These are phyloP conservation scores for Anableps anableps DNA, from an alignment of 2,797 vertebrate genomes.

Conservation along the genomic window DNA sequence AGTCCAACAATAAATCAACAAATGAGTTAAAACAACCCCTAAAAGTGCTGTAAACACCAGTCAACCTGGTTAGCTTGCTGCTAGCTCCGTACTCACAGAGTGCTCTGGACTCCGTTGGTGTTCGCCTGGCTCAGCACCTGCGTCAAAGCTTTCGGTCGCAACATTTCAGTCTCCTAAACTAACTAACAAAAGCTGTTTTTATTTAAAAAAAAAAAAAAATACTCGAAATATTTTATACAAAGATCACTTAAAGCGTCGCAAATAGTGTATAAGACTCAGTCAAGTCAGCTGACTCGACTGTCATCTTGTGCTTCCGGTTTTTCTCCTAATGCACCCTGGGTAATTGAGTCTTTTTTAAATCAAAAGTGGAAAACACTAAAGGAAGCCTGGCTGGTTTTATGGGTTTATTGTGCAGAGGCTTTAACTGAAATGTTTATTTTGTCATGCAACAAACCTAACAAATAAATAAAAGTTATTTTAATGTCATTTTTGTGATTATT, in stretches of 20 bases:
- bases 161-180: constrained; percentile 70
- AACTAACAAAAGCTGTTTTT: background rate
- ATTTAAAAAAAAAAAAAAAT: background rate
- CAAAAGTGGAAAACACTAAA: background rate
- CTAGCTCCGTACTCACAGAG: constrained; percentile 86
- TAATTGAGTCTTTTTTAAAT: constrained; percentile 16
- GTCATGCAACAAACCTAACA: background rate
- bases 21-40: background rate
- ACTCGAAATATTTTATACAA: background rate
- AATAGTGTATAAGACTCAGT: background rate
- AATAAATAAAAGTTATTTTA: background rate
- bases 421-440: background rate
- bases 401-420: background rate
- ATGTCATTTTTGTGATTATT: background rate
- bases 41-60: too few relatives aligned
- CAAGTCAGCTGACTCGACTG: constrained; percentile 58
- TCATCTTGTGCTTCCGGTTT: constrained; percentile 38
- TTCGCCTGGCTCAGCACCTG: constrained; percentile 98
- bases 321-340: constrained; percentile 48
- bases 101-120: constrained; percentile 96
- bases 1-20: background rate
- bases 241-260: background rate
- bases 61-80: background rate
- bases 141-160: constrained; percentile 94
- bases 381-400: background rate